Evolutionary conservation across 2,888 invertebrate species (phyloP).

Genomic region (Folsomia candida): DNA sequence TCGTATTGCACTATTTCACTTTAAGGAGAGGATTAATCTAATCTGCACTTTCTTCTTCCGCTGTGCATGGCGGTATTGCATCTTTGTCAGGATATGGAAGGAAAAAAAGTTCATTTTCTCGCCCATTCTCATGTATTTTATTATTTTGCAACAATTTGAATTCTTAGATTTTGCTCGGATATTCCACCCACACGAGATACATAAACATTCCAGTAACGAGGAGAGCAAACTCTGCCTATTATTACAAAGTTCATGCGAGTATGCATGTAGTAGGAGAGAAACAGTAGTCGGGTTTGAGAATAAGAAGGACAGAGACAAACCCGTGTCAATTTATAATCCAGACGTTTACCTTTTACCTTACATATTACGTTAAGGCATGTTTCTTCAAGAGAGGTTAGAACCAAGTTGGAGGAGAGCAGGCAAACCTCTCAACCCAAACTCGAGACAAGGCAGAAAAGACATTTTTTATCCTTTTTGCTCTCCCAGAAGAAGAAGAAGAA

Average conservation of each 20-base stretch:
- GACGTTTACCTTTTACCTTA: slow-evolving; percentile 6
- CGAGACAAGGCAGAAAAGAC: not conserved
- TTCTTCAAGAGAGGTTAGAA: not conserved
- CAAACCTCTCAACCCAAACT: not conserved
- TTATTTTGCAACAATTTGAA: not conserved
- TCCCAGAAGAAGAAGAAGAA: not conserved
- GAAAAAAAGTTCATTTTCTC: not conserved
- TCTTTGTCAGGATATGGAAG: not conserved
- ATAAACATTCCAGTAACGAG: no score
- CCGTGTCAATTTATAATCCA: slow-evolving; percentile 3
- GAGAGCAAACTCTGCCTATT: no score
- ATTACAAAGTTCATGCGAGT: no score
- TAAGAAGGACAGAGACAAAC: not conserved
- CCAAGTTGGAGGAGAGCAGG: not conserved
- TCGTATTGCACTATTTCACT: not conserved
- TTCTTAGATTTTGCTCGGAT: not conserved
- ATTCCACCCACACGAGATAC: no score
- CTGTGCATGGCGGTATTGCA: not conserved
- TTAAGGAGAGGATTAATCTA: not conserved
- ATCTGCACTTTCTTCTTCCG: not conserved
- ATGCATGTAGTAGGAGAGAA: no score
- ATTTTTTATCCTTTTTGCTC: slow-evolving; percentile 6
- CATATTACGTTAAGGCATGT: slow-evolving; percentile 5
- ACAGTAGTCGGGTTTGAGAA: no score
- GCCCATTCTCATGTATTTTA: not conserved